These are phyloP conservation scores for Danaus chrysippus DNA, from an alignment of 2,888 invertebrate genomes.

Conservation along the genomic window DNA sequence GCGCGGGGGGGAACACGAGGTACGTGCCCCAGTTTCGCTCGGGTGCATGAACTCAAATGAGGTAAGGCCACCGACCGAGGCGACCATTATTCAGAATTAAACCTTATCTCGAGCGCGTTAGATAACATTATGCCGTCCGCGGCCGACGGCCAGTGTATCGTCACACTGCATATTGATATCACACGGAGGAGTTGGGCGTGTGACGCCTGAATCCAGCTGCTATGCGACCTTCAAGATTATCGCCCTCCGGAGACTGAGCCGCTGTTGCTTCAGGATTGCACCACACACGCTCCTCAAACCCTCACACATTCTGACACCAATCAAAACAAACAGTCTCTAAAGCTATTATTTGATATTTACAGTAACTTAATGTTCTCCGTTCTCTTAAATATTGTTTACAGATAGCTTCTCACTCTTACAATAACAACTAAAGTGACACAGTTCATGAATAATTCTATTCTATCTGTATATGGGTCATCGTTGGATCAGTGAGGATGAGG, in stretches of 20 bases:
- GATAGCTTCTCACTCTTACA: constrained; percentile 28
- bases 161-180: constrained; percentile 69
- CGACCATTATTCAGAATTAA: constrained; percentile 48
- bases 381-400: neutral
- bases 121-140: constrained; percentile 42
- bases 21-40: constrained; percentile 77
- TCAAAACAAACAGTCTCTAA: neutral
- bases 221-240: constrained; percentile 72
- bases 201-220: constrained; percentile 71
- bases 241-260: constrained; percentile 54
- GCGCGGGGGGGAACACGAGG: constrained; percentile 53
- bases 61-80: constrained; percentile 79
- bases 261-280: constrained; percentile 30
- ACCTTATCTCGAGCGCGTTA: constrained; percentile 48
- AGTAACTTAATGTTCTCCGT: neutral
- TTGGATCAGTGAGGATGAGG: constrained; percentile 37
- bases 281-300: constrained; percentile 11
- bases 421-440: constrained; percentile 45
- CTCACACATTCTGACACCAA: neutral
- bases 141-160: constrained; percentile 56
- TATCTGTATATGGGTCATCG: constrained; percentile 65
- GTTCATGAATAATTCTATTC: constrained; percentile 64
- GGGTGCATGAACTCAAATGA: constrained; percentile 79
- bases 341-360: neutral
- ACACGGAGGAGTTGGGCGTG: constrained; percentile 64